Evolutionary conservation across 2,888 invertebrate species (phyloP).

Genomic region (Caenorhabditis drosophilae): DNA sequence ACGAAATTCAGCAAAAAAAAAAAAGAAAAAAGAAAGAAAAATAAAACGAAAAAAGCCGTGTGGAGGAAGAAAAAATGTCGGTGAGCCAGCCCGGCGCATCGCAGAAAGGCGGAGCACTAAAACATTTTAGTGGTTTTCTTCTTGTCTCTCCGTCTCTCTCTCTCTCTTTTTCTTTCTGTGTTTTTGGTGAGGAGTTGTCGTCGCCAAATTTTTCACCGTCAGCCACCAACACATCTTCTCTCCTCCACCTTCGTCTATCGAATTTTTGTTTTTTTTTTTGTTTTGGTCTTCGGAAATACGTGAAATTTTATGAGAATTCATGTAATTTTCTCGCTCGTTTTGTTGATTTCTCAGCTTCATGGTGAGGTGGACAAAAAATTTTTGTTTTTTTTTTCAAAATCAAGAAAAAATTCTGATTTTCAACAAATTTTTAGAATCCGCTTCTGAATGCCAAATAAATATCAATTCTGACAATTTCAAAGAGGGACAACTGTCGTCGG

Average conservation of each 20-base stretch:
- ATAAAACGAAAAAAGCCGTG: slow-evolving; percentile 9
- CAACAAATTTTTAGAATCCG: slow-evolving; percentile 9
- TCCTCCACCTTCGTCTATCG: slow-evolving; percentile 1
- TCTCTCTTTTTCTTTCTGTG: slow-evolving; percentile 6
- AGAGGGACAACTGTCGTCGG: slow-evolving; percentile 38
- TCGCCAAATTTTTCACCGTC: slow-evolving; percentile 9
- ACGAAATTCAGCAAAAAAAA: slow-evolving; percentile 1
- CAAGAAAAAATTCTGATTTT: background rate
- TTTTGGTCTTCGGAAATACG: background rate
- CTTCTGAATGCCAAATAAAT: slow-evolving; percentile 36
- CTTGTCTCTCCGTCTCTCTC: slow-evolving; percentile 10
- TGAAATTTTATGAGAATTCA: slow-evolving; percentile 23
- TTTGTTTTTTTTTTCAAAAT: background rate
- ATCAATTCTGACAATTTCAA: slow-evolving; percentile 41
- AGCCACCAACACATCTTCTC: slow-evolving; percentile 10
- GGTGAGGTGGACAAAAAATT: no score
- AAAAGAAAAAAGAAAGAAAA: background rate
- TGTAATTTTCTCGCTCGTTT: slow-evolving; percentile 24
- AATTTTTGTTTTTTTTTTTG: slow-evolving; percentile 1
- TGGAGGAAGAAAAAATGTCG: slow-evolving; percentile 5
- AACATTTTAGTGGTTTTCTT: no score
- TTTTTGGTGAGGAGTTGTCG: no score
- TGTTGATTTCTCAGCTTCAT: background rate
- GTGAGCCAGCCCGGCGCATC: no score
- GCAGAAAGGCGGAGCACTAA: no score